Evolutionary conservation across 2,888 invertebrate species (phyloP).

Genomic region (Spialia ferax): DNA sequence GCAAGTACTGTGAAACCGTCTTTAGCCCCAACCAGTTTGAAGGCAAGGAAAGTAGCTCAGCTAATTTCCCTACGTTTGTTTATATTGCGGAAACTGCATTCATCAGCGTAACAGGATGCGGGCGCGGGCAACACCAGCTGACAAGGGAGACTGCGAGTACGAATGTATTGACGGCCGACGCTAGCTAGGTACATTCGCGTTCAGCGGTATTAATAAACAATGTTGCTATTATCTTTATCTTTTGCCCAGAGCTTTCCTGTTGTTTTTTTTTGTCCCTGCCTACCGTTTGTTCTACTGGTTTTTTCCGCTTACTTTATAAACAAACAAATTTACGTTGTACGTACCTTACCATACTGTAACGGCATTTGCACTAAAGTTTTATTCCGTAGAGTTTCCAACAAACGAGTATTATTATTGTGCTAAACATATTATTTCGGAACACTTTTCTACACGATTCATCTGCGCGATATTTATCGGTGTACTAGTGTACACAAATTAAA

Average conservation of each 20-base stretch:
- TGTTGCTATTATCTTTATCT: too few species aligned
- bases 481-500: slow-evolving; percentile 67
- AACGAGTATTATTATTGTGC: not conserved
- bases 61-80: slow-evolving; percentile 41
- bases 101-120: slow-evolving; percentile 39
- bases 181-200: not conserved
- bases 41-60: slow-evolving; percentile 33
- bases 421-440: not conserved
- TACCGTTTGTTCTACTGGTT: too few species aligned
- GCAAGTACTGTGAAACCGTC: slow-evolving; percentile 12
- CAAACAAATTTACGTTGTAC: too few species aligned
- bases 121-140: slow-evolving; percentile 1
- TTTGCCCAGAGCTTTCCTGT: too few species aligned
- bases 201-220: not conserved
- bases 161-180: not conserved
- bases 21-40: slow-evolving; percentile 25
- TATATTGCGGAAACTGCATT: slow-evolving; percentile 44
- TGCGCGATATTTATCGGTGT: not conserved
- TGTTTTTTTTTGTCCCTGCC: too few species aligned
- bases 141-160: not conserved
- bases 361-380: too few species aligned
- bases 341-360: too few species aligned
- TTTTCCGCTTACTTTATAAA: too few species aligned
- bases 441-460: slow-evolving; percentile 3
- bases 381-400: not conserved